These are phyloP conservation scores for Eristalinus sepulchralis DNA, from an alignment of 2,888 invertebrate genomes.

Conservation along the genomic window DNA sequence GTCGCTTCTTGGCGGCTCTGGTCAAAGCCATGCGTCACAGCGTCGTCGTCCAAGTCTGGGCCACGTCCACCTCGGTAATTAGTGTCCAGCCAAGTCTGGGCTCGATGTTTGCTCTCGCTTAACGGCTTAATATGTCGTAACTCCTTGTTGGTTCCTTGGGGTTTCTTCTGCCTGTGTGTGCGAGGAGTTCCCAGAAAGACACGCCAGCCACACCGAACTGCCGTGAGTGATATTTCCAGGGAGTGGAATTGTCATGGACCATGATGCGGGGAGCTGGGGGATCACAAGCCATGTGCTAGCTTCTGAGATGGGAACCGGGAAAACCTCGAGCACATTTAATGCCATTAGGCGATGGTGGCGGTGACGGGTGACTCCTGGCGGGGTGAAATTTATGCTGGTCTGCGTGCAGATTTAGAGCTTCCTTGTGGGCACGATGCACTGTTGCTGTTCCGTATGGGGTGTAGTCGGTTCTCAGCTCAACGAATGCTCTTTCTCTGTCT, in stretches of 20 bases:
- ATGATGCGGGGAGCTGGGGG: background rate
- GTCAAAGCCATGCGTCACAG: constrained; percentile 60
- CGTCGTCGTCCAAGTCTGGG: constrained; percentile 16
- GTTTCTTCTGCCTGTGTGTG: background rate
- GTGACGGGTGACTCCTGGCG: background rate
- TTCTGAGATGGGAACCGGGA: constrained; percentile 7
- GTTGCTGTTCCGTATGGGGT: constrained; percentile 29
- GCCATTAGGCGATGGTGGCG: constrained; percentile 32
- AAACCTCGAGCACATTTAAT: constrained; percentile 51
- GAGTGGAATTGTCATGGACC: constrained; percentile 38
- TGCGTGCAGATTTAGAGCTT: constrained; percentile 67
- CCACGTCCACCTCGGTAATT: constrained; percentile 50
- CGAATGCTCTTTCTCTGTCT: background rate
- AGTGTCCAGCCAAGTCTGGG: constrained; percentile 55
- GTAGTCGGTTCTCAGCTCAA: background rate
- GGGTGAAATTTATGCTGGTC: constrained; percentile 42
- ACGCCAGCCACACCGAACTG: no score
- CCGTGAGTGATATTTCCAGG: constrained; percentile 42
- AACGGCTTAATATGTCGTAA: constrained; percentile 67
- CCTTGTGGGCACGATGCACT: constrained; percentile 42
- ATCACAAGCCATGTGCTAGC: no score
- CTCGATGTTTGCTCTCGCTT: constrained; percentile 55
- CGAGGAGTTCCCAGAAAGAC: no score
- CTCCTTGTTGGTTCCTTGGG: constrained; percentile 39
- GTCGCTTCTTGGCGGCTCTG: constrained; percentile 49